phyloP scores from a whole-genome alignment of 2,113 vertebrate species.

The Scytalopus superciliaris region DNA sequence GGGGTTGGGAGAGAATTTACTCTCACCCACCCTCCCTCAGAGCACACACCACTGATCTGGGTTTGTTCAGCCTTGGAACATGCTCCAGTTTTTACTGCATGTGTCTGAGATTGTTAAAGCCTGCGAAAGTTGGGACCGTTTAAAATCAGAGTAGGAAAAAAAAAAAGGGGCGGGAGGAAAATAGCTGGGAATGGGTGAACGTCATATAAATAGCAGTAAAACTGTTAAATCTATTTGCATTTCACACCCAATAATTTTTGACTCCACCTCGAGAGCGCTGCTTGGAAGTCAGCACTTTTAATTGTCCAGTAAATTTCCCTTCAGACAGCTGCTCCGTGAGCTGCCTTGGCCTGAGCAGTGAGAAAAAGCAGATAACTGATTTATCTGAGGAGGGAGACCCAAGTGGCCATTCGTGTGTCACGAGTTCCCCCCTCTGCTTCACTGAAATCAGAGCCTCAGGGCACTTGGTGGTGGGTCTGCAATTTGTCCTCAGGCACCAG shows the following conservation, averaged over 20 bases:
- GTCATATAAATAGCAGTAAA: conserved; percentile 64
- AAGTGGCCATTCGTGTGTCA: background rate
- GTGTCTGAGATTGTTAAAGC: conserved; percentile 39
- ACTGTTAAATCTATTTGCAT: conserved; percentile 74
- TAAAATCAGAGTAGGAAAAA: background rate
- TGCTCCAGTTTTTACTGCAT: background rate
- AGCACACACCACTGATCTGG: background rate
- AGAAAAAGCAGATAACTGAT: conserved; percentile 46
- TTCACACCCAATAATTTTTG: conserved; percentile 74
- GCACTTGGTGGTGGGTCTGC: background rate
- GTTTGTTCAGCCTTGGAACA: background rate
- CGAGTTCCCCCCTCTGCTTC: background rate
- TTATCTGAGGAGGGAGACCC: background rate
- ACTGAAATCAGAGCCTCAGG: background rate
- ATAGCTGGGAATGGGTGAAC: conserved; percentile 37
- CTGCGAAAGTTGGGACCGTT: background rate
- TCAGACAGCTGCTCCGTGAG: conserved; percentile 58
- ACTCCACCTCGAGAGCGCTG: conserved; percentile 52
- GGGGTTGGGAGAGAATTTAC: background rate
- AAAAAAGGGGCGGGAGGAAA: background rate
- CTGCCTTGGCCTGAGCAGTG: background rate
- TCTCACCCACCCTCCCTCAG: background rate
- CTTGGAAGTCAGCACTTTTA: conserved; percentile 71
- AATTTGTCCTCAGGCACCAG: background rate
- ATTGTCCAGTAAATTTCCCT: conserved; percentile 59